Conservation (phyloP, 2,888 invertebrate genomes). For the Dryococelus australis region DNA sequence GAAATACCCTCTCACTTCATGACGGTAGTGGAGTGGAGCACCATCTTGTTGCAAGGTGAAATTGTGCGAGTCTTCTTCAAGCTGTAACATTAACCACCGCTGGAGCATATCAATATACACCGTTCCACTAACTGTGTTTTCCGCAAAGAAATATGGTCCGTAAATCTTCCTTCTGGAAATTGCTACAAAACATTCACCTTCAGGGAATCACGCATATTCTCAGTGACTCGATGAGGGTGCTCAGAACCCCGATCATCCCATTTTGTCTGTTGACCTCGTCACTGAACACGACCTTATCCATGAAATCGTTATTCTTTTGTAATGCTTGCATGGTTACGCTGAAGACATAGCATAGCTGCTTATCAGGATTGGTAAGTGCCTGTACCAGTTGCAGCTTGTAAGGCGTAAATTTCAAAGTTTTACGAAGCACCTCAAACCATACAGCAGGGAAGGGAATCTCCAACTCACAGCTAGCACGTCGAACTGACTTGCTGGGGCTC, state of each 20-base stretch:
- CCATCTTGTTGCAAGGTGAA: constrained; percentile 27
- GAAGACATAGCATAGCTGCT: not conserved
- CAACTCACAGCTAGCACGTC: too few relatives aligned
- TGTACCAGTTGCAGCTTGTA: not conserved
- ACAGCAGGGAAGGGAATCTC: too few relatives aligned
- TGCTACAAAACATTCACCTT: not conserved
- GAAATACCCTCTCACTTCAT: not conserved
- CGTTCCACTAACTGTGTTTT: not conserved
- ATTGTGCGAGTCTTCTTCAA: not conserved
- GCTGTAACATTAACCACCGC: not conserved
- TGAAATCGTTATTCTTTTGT: not conserved
- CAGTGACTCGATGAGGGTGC: not conserved
- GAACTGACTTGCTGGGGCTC: too few relatives aligned
- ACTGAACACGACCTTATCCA: constrained; percentile 2
- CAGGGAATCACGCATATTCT: not conserved
- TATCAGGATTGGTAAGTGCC: not conserved
- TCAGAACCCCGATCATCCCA: not conserved
- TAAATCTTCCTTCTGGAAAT: not conserved
- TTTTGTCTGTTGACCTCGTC: not conserved
- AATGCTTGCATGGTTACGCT: not conserved
- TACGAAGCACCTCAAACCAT: not conserved
- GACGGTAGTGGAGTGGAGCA: not conserved
- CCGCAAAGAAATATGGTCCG: constrained; percentile 8
- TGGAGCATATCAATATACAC: constrained; percentile 18
- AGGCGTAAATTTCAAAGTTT: not conserved